These are phyloP conservation scores for Yoshiicerus persimilis DNA, from an alignment of 1,140 invertebrate species.

Conservation along the genomic window DNA sequence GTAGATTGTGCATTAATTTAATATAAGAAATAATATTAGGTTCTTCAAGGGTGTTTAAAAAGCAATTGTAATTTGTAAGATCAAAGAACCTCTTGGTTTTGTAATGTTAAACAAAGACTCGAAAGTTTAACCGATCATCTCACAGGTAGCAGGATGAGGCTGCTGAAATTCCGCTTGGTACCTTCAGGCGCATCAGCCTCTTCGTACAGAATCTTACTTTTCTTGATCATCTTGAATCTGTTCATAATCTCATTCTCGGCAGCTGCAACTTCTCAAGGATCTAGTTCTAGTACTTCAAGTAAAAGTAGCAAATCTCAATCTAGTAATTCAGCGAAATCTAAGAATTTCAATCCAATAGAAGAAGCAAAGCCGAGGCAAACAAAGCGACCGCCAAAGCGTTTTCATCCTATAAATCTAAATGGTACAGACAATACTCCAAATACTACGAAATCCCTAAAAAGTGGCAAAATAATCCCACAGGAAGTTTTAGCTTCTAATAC, in stretches of 20 bases:
- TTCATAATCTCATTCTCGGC: not conserved
- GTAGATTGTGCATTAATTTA: too few species aligned
- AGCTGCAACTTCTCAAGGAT: not conserved
- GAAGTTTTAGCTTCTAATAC: not conserved
- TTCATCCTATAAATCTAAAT: not conserved
- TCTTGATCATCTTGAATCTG: not conserved
- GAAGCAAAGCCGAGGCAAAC: not conserved
- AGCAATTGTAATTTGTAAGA: not conserved
- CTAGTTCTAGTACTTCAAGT: not conserved
- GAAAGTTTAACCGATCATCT: not conserved
- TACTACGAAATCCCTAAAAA: not conserved
- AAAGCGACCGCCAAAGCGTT: not conserved
- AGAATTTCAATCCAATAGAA: not conserved
- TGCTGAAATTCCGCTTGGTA: not conserved
- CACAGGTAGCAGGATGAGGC: constrained; percentile 13
- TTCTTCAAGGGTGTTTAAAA: too few species aligned
- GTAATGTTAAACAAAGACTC: not conserved
- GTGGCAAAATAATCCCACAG: not conserved
- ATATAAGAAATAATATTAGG: too few species aligned
- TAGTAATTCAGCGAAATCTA: not conserved
- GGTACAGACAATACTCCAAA: not conserved
- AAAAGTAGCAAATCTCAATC: not conserved
- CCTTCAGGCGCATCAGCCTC: not conserved
- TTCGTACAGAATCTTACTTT: not conserved
- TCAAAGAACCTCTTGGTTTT: not conserved